Conservation (phyloP, 2,888 invertebrate genomes). For the Pristionchus fissidentatus region DNA sequence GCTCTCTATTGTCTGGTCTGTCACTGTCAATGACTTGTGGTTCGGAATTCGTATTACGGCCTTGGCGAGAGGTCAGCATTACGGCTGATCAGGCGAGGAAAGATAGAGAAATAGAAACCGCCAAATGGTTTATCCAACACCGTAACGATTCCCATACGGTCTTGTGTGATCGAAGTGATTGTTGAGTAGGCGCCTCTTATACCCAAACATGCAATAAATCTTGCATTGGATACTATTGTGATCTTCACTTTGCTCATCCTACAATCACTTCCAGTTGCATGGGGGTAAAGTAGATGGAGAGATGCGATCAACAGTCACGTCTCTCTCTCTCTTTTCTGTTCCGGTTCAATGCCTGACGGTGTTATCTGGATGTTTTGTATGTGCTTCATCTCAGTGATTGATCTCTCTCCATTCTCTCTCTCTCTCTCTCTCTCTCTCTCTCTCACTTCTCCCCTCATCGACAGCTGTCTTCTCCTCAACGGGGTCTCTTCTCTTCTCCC, state of each 20-base stretch:
- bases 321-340: too few relatives aligned
- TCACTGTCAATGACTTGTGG: too few relatives aligned
- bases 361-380: slow-evolving; percentile 29
- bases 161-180: too few relatives aligned
- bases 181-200: too few relatives aligned
- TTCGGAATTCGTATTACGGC: too few relatives aligned
- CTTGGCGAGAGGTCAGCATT: too few relatives aligned
- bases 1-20: neutral
- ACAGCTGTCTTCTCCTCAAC: slow-evolving; percentile 26
- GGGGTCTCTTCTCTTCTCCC: slow-evolving; percentile 21
- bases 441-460: neutral
- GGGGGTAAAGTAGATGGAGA: neutral
- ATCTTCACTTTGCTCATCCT: neutral
- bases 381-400: slow-evolving; percentile 6
- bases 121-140: too few relatives aligned
- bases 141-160: neutral
- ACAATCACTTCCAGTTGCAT: neutral
- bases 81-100: too few relatives aligned
- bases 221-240: neutral
- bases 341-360: neutral
- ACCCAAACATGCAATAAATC: neutral
- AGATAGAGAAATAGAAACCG: too few relatives aligned
- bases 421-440: slow-evolving; percentile 27
- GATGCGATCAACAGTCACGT: too few relatives aligned
- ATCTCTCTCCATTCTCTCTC: slow-evolving; percentile 34